Evolutionary conservation across 1,140 invertebrate species (phyloP), one percentile per base, ranked within the genome.

Genomic region (Oreohelix idahoensis): DNA sequence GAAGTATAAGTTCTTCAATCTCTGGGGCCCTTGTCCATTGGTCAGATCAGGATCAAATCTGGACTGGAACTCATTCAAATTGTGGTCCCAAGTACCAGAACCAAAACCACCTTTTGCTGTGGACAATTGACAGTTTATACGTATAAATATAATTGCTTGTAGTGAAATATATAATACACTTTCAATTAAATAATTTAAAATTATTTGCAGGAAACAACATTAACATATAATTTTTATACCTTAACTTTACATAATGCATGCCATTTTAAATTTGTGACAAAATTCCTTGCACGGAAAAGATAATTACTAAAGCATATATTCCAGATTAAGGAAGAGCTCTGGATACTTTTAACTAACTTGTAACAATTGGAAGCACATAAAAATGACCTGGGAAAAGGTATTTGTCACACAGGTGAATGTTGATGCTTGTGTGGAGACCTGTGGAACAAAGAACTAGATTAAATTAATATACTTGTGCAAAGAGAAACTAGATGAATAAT

Each of bases 1-100:
- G 93, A 99, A 99, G 92, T 99, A 99, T 4, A 99, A 94, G 93
- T 99, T 99, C 91, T 96, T 97, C 36, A 99, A 92, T 95, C 98
- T 96, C 88, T 96, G 95, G 0, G 97, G 96, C 4, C 98, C 98
- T 93, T 98, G 96, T 4, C 95, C 96, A 84, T 95, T 94, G 8
- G 97, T 98, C 77, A 94, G 94, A 79, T 96, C 95, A 11, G 97
- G 97, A 89, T 97, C 96, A 94, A 99, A 99, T 86, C 97, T 94
- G 15, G 92, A 93, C 86, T 95, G 94, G 87, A 99, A 99, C 93
- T 99, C 98, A 81, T 95, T 93, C 8, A 97, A 89, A 93, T 99
- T 99, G 0, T 95, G 95, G 36, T 97, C 98, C 98, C 98, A 99
- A 17, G 66, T 81, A 36, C 79, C 75, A 42, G 77, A 38, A 45